Evolutionary conservation across 1,140 invertebrate species (phyloP).

Genomic region (Ips typographus): DNA sequence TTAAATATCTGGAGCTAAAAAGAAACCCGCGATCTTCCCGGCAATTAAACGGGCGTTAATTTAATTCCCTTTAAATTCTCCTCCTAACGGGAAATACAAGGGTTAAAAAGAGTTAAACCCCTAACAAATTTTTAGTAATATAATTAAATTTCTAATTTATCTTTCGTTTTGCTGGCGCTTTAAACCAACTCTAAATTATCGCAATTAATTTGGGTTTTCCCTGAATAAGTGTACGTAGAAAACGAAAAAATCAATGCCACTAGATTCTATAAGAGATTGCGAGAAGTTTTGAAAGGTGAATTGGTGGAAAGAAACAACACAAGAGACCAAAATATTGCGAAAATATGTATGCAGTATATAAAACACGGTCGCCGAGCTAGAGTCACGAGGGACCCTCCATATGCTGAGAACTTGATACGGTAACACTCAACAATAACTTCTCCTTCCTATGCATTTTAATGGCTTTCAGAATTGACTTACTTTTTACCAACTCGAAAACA

Average conservation of each 20-base stretch:
- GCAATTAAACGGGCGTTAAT: conserved; percentile 27
- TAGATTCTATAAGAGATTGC: no score
- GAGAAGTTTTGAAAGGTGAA: not conserved
- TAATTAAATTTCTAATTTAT: conserved; percentile 8
- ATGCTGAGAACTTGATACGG: conserved; percentile 3
- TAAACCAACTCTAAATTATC: not conserved
- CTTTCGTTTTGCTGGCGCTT: not conserved
- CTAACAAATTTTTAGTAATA: conserved; percentile 21
- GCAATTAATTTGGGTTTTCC: not conserved
- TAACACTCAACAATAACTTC: conserved; percentile 3
- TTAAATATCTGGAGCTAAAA: conserved; percentile 21
- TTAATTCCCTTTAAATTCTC: conserved; percentile 21
- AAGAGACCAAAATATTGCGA: conserved; percentile 3
- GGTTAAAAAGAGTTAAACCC: conserved; percentile 19
- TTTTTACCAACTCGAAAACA: no score
- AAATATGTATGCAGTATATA: not conserved
- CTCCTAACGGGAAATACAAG: conserved; percentile 7
- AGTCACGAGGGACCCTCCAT: not conserved
- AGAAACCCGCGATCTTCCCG: conserved; percentile 21
- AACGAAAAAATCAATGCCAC: no score
- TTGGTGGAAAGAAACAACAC: not conserved
- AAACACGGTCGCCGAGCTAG: not conserved
- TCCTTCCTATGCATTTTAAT: conserved; percentile 1
- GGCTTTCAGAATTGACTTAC: not conserved
- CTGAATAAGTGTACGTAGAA: no score